These are phyloP conservation scores for Bombylius discolor DNA, from an alignment of 2,888 invertebrate species.

Conservation along the genomic window DNA sequence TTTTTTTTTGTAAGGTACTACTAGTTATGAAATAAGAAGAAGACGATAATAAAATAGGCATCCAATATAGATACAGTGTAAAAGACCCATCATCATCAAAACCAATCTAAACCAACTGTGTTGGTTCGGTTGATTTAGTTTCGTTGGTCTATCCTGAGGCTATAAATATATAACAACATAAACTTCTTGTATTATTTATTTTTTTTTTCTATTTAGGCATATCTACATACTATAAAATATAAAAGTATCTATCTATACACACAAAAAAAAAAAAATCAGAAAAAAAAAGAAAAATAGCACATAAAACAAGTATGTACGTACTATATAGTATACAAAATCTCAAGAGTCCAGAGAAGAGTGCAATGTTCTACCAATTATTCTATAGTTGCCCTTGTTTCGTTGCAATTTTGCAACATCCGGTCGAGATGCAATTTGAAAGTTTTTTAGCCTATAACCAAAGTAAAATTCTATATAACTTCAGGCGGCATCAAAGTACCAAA, in stretches of 20 bases:
- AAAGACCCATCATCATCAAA: not conserved
- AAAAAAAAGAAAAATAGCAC: too few relatives aligned
- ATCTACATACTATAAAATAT: too few relatives aligned
- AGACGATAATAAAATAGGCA: too few relatives aligned
- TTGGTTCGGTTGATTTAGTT: not conserved
- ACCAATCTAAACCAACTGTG: not conserved
- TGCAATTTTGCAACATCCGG: slow-evolving; percentile 18
- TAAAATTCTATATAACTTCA: not conserved
- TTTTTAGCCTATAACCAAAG: slow-evolving; percentile 1
- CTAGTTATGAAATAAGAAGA: too few relatives aligned
- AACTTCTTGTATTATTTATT: too few relatives aligned
- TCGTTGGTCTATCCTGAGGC: not conserved
- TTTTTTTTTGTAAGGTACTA: too few relatives aligned
- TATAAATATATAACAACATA: not conserved
- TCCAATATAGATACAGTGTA: too few relatives aligned
- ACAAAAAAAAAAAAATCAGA: too few relatives aligned
- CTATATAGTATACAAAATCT: not conserved
- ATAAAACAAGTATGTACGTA: too few relatives aligned
- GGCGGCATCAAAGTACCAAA: not conserved
- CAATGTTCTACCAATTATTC: slow-evolving; percentile 10
- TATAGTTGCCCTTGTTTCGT: slow-evolving; percentile 13
- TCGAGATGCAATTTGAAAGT: slow-evolving; percentile 16
- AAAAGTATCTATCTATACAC: too few relatives aligned
- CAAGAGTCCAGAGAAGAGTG: slow-evolving; percentile 1
- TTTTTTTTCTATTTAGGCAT: too few relatives aligned